phyloP scores from a whole-genome alignment of 2,888 invertebrate genomes.

The Cinara cedri region DNA sequence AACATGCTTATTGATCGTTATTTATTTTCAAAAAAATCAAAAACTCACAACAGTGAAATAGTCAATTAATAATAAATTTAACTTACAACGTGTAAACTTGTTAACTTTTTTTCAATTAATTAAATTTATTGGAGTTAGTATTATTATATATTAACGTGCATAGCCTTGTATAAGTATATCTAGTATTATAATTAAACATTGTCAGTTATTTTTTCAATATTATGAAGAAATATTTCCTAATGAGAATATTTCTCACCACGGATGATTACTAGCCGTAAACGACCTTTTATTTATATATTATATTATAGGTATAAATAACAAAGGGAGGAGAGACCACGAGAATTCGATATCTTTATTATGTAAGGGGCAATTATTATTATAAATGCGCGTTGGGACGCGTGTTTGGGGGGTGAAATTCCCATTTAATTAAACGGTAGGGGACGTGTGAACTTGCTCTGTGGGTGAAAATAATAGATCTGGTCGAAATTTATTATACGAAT shows the following conservation, averaged over 20 bases:
- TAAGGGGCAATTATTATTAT: slow-evolving; percentile 53
- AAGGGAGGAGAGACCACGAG: not conserved
- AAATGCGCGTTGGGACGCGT: slow-evolving; percentile 27
- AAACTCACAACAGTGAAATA: no score
- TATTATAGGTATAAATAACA: not conserved
- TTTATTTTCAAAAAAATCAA: no score
- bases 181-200: no score
- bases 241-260: slow-evolving; percentile 9
- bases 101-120: no score
- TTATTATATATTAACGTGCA: no score
- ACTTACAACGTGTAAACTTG: no score
- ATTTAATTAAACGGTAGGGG: slow-evolving; percentile 52
- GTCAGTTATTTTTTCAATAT: no score
- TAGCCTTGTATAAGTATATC: no score
- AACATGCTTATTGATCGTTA: no score
- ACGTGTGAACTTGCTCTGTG: slow-evolving; percentile 31
- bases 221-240: no score
- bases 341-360: slow-evolving; percentile 31
- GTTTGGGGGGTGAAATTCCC: slow-evolving; percentile 44
- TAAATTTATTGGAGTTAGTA: no score
- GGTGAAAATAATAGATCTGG: slow-evolving; percentile 49
- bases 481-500: slow-evolving; percentile 52
- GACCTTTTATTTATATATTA: slow-evolving; percentile 21
- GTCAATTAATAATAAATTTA: no score
- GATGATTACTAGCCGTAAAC: not conserved